Evolutionary conservation across 1,140 invertebrate species (phyloP), one percentile per base, ranked within the genome.

Genomic region (Scaptomyza hsui): DNA sequence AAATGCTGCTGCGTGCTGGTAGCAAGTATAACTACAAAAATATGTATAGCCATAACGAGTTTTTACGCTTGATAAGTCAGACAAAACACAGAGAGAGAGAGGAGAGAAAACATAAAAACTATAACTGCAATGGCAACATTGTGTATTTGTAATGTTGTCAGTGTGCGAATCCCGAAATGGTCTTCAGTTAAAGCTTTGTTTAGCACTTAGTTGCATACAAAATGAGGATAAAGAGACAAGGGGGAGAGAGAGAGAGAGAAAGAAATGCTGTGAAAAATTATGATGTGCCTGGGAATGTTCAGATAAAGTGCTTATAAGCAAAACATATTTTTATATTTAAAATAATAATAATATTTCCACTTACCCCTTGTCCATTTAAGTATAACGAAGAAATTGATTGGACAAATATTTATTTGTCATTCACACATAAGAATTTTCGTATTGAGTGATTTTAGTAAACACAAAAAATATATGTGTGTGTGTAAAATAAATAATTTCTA

Each of bases 1-100:
- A 86, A 86, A 80, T 81, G 70, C 82, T 81, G 70, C 82, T 57
- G 63, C 37, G 64, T 77, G 69, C 49, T 74, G 68, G 45, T 63
- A 59, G 68, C 73, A 32, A 44, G 19, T 42, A 49, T 24, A 24
- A 24, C 26, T 32, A 12, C 29, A 26, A 12, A 65, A 65, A 71
- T 71, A 57, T 65, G 61, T 48, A 71, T 59, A 21, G 68, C 52
- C 51, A 61, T 80, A 71, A 80, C 81, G 65, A 86, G 72, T 71
- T 86, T 74, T 71, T 68, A 71, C 56, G 65, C 69, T 64, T 62
- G 81, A 81, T 77, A 77, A 71, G 57, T 74, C 57, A 53, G 62
- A 49, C 37, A 47, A 49, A 62, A 35, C 24, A 42, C 5, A 29
- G 1, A 29, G 0, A 29, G 26, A 29, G 26, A 29, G 26, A 29